Conservation (phyloP, 2,888 invertebrate species). For the Sericinus montela region DNA sequence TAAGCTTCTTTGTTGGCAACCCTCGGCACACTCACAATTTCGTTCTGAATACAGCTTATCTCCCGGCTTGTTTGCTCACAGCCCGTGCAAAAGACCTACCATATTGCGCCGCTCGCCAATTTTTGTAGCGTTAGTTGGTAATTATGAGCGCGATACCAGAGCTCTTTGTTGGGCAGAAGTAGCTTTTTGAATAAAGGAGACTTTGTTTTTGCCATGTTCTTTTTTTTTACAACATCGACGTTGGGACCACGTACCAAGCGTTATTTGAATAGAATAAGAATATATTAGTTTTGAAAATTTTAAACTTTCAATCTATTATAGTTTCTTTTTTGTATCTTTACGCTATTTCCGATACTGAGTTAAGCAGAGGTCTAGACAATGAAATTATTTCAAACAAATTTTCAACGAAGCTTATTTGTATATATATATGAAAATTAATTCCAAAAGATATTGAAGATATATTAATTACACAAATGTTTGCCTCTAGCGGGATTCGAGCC, state of each 20-base stretch:
- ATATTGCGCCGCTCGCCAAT: constrained; percentile 40
- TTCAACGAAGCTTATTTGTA: too few species aligned
- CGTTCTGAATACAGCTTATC: constrained; percentile 70
- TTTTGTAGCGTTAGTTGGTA: constrained; percentile 61
- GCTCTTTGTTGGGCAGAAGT: constrained; percentile 12
- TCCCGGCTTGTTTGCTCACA: constrained; percentile 61
- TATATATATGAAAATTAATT: too few species aligned
- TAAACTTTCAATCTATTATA: too few species aligned
- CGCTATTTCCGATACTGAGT: too few species aligned
- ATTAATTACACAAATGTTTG: too few species aligned
- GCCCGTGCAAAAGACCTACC: constrained; percentile 48
- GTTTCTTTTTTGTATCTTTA: too few species aligned
- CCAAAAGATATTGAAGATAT: too few species aligned
- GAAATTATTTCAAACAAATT: too few species aligned
- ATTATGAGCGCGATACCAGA: constrained; percentile 51
- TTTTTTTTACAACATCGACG: not conserved
- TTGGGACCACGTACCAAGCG: not conserved
- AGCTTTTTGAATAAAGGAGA: constrained; percentile 7
- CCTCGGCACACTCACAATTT: constrained; percentile 64
- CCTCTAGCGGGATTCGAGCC: too few species aligned
- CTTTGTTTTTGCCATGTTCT: not conserved
- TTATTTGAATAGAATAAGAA: too few species aligned
- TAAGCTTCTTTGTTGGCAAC: constrained; percentile 65
- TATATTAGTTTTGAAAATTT: too few species aligned
- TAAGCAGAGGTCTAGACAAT: too few species aligned